Percentiles rank a stretch among this genome's conserved stretches.
These are phyloP conservation scores for Erinaceus europaeus DNA, from an alignment of 2,113 vertebrate genomes.

Conservation along the genomic window DNA sequence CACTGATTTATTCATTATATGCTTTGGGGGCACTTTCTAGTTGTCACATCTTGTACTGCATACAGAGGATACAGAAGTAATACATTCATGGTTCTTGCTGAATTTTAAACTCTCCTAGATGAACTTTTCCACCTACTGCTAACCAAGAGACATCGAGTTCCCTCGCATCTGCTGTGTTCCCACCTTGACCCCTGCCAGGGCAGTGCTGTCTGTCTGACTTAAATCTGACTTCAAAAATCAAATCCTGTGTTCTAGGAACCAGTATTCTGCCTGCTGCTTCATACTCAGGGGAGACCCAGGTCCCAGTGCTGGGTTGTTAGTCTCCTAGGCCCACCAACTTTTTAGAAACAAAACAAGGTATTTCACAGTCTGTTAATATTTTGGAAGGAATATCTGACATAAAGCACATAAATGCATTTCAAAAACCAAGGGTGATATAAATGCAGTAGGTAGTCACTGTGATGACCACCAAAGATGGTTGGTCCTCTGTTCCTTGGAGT, in stretches of 20 bases:
- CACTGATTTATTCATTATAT: neutral
- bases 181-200: neutral
- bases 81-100: neutral
- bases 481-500: neutral
- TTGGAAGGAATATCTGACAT: constrained; percentile 2
- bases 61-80: neutral
- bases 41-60: neutral
- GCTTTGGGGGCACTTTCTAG: neutral
- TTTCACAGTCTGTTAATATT: neutral
- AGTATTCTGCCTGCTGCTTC: neutral
- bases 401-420: constrained; percentile 20
- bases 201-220: neutral
- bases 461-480: neutral
- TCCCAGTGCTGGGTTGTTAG: neutral
- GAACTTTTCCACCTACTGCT: neutral
- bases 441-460: neutral
- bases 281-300: neutral
- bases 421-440: neutral
- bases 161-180: neutral
- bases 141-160: neutral
- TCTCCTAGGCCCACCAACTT: neutral
- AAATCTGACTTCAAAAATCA: neutral
- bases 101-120: neutral
- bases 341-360: neutral
- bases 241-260: neutral